Evolutionary conservation across 2,888 invertebrate genomes (phyloP).

Genomic region (Diarsia rubi): DNA sequence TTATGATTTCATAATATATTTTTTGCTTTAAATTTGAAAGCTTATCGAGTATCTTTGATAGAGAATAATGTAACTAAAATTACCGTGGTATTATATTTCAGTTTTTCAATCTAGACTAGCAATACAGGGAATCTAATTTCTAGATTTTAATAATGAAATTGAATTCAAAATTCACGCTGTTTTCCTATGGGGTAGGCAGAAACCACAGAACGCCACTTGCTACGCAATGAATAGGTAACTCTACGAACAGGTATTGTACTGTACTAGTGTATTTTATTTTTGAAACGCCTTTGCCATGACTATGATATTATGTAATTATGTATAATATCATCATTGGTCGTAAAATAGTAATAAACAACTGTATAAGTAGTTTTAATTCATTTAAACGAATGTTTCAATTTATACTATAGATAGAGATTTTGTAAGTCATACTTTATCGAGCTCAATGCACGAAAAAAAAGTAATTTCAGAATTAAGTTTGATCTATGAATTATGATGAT

Average conservation of each 20-base stretch:
- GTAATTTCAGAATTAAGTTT: background rate
- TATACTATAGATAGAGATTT: too few relatives aligned
- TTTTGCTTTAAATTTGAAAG: background rate
- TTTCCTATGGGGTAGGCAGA: too few relatives aligned
- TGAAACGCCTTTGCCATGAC: too few relatives aligned
- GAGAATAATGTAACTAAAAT: conserved; percentile 18
- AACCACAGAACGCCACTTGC: too few relatives aligned
- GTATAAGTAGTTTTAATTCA: too few relatives aligned
- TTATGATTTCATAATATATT: background rate
- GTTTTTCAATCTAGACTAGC: conserved; percentile 24
- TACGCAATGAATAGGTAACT: too few relatives aligned
- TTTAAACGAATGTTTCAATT: background rate
- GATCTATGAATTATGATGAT: conserved; percentile 27
- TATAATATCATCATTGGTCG: too few relatives aligned
- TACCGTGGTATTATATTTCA: conserved; percentile 35
- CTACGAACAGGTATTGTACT: too few relatives aligned
- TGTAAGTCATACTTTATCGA: background rate
- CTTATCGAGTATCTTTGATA: background rate
- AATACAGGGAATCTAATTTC: conserved; percentile 5
- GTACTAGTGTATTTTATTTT: too few relatives aligned
- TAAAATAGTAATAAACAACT: too few relatives aligned
- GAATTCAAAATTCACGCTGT: too few relatives aligned
- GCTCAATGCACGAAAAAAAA: background rate
- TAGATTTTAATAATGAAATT: conserved; percentile 21
- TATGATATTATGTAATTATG: too few relatives aligned